A percentile compares a stretch with the other conserved stretches of the same genome.
Evolutionary conservation across 2,888 invertebrate genomes (phyloP).

Genomic region (Synanthedon andrenaeformis): DNA sequence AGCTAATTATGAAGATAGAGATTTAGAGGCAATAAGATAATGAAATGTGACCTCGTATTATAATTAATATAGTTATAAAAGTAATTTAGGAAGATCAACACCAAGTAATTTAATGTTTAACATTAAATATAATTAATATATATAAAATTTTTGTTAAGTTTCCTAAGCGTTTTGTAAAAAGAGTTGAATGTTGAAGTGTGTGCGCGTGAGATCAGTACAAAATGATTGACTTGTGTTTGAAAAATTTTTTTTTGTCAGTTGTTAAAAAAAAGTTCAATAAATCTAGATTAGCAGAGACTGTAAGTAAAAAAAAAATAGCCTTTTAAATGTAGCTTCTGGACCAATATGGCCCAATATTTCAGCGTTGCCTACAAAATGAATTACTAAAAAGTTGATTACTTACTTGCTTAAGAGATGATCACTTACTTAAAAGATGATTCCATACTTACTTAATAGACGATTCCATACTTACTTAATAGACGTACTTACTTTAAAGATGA

Average conservation of each 20-base stretch:
- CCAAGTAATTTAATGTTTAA: slow-evolving; percentile 58
- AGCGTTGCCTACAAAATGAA: too few species aligned
- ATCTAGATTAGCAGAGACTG: neutral
- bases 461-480: too few species aligned
- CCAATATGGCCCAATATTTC: too few species aligned
- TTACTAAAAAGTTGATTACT: too few species aligned
- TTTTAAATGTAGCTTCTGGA: too few species aligned
- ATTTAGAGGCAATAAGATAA: slow-evolving; percentile 2
- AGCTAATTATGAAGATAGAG: neutral
- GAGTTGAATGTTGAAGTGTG: neutral
- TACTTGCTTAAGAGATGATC: too few species aligned
- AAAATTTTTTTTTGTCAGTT: neutral
- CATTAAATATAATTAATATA: slow-evolving; percentile 17
- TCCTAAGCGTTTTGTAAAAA: slow-evolving; percentile 7
- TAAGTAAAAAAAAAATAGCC: neutral
- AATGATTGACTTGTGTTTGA: neutral
- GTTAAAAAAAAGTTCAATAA: neutral
- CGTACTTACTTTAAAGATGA: too few species aligned
- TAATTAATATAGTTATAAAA: slow-evolving; percentile 25
- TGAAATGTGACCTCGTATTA: slow-evolving; percentile 6
- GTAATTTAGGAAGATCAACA: slow-evolving; percentile 51
- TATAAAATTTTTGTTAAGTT: slow-evolving; percentile 2
- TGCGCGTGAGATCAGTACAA: neutral
- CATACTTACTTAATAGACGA: too few species aligned
- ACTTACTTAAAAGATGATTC: too few species aligned